These are phyloP conservation scores for Acrocephalus arundinaceus DNA, from an alignment of 2,113 vertebrate genomes.

Conservation along the genomic window DNA sequence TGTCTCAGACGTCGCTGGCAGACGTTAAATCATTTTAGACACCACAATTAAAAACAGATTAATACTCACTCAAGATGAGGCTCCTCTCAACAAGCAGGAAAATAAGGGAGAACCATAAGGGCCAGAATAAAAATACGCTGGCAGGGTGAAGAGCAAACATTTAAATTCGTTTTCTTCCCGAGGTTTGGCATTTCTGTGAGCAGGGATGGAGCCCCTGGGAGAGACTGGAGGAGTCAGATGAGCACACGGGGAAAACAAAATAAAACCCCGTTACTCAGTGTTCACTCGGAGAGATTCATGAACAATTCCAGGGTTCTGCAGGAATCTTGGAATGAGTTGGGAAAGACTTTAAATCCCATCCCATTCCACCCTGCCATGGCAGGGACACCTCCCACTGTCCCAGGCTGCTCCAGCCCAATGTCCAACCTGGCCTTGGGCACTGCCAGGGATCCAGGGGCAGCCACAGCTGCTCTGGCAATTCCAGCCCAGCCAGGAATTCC, in stretches of 20 bases:
- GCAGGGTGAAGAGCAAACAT: not conserved
- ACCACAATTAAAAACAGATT: conserved; percentile 59
- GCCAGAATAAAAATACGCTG: not conserved
- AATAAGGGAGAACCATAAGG: not conserved
- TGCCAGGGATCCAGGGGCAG: not conserved
- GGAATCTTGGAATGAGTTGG: not conserved
- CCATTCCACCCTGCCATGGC: not conserved
- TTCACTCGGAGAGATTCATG: not conserved
- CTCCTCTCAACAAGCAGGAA: not conserved
- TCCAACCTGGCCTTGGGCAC: not conserved
- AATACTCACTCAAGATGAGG: not conserved
- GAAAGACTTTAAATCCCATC: fast-evolving
- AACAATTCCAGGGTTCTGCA: not conserved
- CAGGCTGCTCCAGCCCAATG: no score
- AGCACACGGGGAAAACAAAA: not conserved
- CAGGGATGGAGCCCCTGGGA: not conserved
- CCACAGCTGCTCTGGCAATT: not conserved
- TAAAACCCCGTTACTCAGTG: not conserved
- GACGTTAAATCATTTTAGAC: conserved; percentile 36
- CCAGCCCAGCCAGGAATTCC: no score
- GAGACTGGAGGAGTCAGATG: not conserved
- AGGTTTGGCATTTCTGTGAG: not conserved
- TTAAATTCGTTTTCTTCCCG: not conserved
- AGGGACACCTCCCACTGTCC: not conserved
- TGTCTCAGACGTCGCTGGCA: conserved; percentile 15